These are phyloP conservation scores for Porites lutea DNA, from an alignment of 64 coral and sea anemone genomes.

Conservation along the genomic window DNA sequence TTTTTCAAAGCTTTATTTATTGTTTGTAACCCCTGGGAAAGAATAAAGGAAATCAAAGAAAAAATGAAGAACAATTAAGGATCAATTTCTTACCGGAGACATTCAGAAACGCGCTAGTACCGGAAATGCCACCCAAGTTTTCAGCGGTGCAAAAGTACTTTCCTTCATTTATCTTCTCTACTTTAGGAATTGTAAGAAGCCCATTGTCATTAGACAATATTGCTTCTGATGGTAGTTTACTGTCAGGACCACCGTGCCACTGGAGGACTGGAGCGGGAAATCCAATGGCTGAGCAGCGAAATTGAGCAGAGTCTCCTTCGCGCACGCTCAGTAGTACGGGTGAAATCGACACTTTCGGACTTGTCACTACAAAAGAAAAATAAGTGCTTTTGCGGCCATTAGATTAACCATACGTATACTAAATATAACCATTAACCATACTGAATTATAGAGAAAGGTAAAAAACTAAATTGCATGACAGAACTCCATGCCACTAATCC, in stretches of 20 bases:
- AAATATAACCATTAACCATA: no score
- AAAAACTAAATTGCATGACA: no score
- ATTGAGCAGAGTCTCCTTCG: conserved; percentile 82
- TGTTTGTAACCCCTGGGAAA: no score
- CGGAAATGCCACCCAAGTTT: conserved; percentile 74
- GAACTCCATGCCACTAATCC: no score
- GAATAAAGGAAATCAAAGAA: no score
- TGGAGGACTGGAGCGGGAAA: conserved; percentile 76
- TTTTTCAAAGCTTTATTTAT: no score
- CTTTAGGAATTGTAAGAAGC: conserved; percentile 49
- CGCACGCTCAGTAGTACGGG: conserved; percentile 50
- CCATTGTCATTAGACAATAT: conserved; percentile 70
- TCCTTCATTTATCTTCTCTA: conserved; percentile 82
- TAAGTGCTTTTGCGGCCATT: no score
- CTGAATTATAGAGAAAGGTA: no score
- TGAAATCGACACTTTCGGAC: conserved; percentile 68
- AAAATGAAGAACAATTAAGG: no score
- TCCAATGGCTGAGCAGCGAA: conserved; percentile 82
- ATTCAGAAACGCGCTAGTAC: conserved; percentile 76
- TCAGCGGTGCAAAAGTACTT: conserved; percentile 87
- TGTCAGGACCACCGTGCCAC: conserved; percentile 76
- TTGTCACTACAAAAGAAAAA: conserved; percentile 47
- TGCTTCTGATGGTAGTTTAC: conserved; percentile 66
- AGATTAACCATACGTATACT: no score
- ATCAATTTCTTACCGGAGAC: conserved; percentile 68